A percentile compares a stretch with the other conserved stretches of the same genome.
These are phyloP conservation scores for Rhincodon typus DNA, from an alignment of 2,797 vertebrate genomes.

Conservation along the genomic window DNA sequence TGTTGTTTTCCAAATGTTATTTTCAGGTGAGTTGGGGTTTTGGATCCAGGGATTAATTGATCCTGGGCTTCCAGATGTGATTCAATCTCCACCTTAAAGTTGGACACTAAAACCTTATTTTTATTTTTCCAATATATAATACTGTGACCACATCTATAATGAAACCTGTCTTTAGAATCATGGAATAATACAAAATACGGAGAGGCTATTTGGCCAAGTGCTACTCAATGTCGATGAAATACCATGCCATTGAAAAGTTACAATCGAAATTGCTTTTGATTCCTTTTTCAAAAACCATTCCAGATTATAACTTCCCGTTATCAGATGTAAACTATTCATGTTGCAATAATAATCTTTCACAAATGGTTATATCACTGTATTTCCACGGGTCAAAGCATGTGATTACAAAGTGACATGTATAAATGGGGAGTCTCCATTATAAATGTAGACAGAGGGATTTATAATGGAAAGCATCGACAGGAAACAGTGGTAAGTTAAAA, in stretches of 20 bases:
- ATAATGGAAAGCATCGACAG: background rate
- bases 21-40: background rate
- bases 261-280: background rate
- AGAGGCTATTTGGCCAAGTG: background rate
- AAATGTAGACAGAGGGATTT: background rate
- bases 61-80: background rate
- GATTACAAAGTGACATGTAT: background rate
- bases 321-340: background rate
- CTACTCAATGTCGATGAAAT: background rate
- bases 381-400: background rate
- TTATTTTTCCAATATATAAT: background rate
- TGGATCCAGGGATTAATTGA: background rate
- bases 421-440: background rate
- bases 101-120: background rate
- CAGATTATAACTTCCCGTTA: background rate
- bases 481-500: background rate
- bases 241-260: background rate
- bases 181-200: background rate
- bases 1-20: background rate
- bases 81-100: background rate
- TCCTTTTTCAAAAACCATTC: background rate
- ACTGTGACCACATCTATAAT: background rate
- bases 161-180: background rate
- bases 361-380: background rate
- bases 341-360: background rate